Evolutionary conservation across 2,797 vertebrate genomes (phyloP).

Genomic region (Phoxinus dragarum): DNA sequence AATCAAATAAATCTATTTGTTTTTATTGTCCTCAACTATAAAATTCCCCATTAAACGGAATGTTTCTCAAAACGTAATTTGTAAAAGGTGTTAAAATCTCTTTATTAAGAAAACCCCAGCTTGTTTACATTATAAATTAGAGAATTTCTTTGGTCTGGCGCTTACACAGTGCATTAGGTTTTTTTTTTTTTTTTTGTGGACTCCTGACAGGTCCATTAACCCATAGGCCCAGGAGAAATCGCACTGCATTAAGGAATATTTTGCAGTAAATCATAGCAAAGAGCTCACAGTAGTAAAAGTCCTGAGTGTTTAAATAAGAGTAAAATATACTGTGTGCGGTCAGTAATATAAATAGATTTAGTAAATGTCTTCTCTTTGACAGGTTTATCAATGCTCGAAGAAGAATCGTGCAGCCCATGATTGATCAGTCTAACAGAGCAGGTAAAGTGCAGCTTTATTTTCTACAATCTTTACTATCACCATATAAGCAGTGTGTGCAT

Average conservation of each 20-base stretch:
- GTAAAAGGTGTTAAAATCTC: slow-evolving; percentile 28
- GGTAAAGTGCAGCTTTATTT: slow-evolving; percentile 75
- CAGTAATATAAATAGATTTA: slow-evolving; percentile 28
- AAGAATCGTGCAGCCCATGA: slow-evolving; percentile 99
- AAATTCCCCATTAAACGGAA: slow-evolving; percentile 7
- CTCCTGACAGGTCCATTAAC: slow-evolving; percentile 46
- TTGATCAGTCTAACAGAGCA: slow-evolving; percentile 98
- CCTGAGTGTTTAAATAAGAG: slow-evolving; percentile 35
- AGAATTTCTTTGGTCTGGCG: neutral
- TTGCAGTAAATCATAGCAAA: slow-evolving; percentile 35
- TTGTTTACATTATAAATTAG: slow-evolving; percentile 46
- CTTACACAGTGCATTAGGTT: slow-evolving; percentile 38
- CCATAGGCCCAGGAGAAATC: slow-evolving; percentile 26
- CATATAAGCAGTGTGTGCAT: neutral
- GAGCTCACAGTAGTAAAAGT: slow-evolving; percentile 37
- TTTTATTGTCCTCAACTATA: neutral
- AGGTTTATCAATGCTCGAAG: slow-evolving; percentile 98
- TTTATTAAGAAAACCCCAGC: slow-evolving; percentile 28
- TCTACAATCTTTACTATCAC: neutral
- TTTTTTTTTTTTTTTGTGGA: slow-evolving; percentile 25
- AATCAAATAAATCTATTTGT: slow-evolving; percentile 21
- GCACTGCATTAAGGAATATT: slow-evolving; percentile 41
- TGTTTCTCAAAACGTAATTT: neutral
- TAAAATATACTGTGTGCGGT: slow-evolving; percentile 13
- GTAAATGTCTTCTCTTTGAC: slow-evolving; percentile 62